Percentiles rank a stretch among this genome's conserved stretches.
These are phyloP conservation scores for Podilymbus podiceps DNA, from an alignment of 2,113 vertebrate species.

Conservation along the genomic window DNA sequence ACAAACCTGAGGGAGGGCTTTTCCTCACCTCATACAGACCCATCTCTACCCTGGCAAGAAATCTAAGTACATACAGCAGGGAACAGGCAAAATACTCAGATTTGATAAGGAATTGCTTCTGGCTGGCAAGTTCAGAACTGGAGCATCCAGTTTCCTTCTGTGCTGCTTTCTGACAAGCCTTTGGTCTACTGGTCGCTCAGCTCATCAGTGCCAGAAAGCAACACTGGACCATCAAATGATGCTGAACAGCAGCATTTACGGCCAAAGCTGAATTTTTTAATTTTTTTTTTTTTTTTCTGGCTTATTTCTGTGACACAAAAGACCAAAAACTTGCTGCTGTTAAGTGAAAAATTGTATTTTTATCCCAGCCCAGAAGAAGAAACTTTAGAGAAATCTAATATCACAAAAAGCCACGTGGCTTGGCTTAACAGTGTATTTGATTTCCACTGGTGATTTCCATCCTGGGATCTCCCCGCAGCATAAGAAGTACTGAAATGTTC, in stretches of 20 bases:
- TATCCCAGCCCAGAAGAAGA: neutral
- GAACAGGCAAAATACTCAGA: neutral
- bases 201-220: neutral
- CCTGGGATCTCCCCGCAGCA: neutral
- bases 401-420: neutral
- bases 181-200: neutral
- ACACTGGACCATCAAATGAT: neutral
- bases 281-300: neutral
- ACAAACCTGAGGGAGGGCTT: neutral
- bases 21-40: neutral
- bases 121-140: neutral
- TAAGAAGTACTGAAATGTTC: neutral
- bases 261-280: neutral
- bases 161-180: neutral
- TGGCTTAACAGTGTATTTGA: neutral
- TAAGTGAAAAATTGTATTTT: neutral
- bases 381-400: neutral
- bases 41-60: neutral
- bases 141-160: neutral
- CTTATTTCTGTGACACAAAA: neutral
- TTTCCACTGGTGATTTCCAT: neutral
- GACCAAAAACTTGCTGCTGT: neutral
- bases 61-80: neutral
- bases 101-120: neutral
- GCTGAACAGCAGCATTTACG: neutral